Conservation (phyloP, 2,888 invertebrate genomes). For the Hydroisotoma schaefferi region DNA sequence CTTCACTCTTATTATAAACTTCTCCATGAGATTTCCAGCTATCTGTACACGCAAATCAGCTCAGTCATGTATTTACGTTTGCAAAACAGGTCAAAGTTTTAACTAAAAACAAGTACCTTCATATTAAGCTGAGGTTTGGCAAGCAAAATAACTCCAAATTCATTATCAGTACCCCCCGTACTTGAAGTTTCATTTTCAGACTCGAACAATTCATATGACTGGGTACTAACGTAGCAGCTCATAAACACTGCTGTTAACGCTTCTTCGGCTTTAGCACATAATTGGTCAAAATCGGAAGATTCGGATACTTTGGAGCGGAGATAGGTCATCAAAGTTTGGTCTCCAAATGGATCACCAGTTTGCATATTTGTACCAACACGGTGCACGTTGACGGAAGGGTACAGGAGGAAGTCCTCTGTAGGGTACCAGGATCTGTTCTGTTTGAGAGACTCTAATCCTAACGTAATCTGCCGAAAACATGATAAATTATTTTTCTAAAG, state of each 20-base stretch:
- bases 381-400: constrained; percentile 21
- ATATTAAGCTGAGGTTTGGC: no score
- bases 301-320: constrained; percentile 12
- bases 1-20: constrained; percentile 14
- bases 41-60: constrained; percentile 15
- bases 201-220: constrained; percentile 10
- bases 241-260: constrained; percentile 19
- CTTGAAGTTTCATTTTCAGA: no score
- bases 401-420: constrained; percentile 25
- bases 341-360: constrained; percentile 4
- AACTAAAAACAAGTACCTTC: no score
- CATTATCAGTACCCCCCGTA: no score
- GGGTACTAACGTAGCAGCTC: constrained; percentile 17
- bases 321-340: constrained; percentile 8
- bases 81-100: no score
- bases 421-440: constrained; percentile 32
- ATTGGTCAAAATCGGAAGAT: constrained; percentile 6
- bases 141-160: no score
- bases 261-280: constrained; percentile 19
- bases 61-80: not conserved
- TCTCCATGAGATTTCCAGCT: constrained; percentile 17
- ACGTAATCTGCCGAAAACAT: not conserved
- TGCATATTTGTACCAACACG: constrained; percentile 1
- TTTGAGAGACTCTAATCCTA: constrained; percentile 18
- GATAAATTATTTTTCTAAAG: not conserved